Evolutionary conservation across 2,888 invertebrate species (phyloP).

Genomic region (Osmoderma eremita): DNA sequence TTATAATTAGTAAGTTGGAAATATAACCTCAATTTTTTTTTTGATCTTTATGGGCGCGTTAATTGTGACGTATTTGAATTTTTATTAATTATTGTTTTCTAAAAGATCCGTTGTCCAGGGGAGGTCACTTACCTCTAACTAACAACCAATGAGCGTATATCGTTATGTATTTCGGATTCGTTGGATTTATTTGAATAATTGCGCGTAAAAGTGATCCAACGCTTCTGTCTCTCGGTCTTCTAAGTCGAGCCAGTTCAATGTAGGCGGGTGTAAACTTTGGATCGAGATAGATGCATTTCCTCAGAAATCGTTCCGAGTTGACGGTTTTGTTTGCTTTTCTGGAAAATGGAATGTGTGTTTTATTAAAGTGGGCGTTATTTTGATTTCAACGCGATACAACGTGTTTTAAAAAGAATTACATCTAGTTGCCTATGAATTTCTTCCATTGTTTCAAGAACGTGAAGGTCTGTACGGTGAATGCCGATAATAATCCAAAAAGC

Average conservation of each 20-base stretch:
- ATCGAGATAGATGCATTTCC: conserved; percentile 74
- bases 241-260: conserved; percentile 72
- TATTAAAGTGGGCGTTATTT: no score
- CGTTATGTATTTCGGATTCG: conserved; percentile 75
- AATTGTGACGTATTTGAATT: conserved; percentile 7
- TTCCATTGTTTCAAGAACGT: no score
- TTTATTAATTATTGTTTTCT: neutral
- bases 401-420: no score
- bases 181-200: conserved; percentile 74
- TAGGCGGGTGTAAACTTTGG: conserved; percentile 77
- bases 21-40: no score
- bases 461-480: no score
- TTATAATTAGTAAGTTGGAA: no score
- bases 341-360: no score
- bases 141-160: conserved; percentile 79
- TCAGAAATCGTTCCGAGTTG: conserved; percentile 75
- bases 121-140: conserved; percentile 67
- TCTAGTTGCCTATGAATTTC: no score
- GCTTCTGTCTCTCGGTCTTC: conserved; percentile 66
- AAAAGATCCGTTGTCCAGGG: neutral
- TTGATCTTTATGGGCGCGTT: no score
- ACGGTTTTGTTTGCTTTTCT: conserved; percentile 74
- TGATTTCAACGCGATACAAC: no score
- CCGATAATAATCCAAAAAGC: no score
- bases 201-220: conserved; percentile 70